Conservation (phyloP, 2,797 vertebrate genomes). For the Clarias laeviceps region DNA sequence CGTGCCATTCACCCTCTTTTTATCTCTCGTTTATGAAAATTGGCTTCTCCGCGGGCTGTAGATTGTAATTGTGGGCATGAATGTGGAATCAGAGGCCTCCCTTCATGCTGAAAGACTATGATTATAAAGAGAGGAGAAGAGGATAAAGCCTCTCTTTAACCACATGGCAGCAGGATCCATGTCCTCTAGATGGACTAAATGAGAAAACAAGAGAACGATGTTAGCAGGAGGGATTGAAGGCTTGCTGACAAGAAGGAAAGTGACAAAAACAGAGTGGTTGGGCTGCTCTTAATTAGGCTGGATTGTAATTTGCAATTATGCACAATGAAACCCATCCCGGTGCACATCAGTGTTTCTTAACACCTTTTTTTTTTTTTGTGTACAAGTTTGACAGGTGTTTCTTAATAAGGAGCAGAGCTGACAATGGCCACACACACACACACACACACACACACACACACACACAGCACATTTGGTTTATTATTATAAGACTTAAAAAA, state of each 20-base stretch:
- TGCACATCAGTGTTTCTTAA: neutral
- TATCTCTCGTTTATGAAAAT: conserved; percentile 55
- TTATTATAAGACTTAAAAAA: neutral
- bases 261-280: neutral
- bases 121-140: conserved; percentile 14
- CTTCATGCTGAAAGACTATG: conserved; percentile 14
- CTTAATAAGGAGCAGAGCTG: neutral
- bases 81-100: conserved; percentile 25
- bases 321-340: neutral
- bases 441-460: neutral
- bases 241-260: neutral
- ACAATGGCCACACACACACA: neutral
- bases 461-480: neutral
- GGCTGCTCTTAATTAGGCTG: conserved; percentile 10
- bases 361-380: neutral
- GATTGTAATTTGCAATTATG: conserved; percentile 19
- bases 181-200: conserved; percentile 10
- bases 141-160: conserved; percentile 15
- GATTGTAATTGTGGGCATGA: conserved; percentile 33
- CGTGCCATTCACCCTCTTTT: conserved; percentile 44
- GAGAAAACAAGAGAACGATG: conserved; percentile 25
- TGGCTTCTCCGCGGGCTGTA: conserved; percentile 25
- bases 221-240: conserved; percentile 13
- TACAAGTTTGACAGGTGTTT: neutral
- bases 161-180: conserved; percentile 2